Conservation (phyloP, 1,140 invertebrate genomes). For the Ptiloglossa arizonensis region DNA sequence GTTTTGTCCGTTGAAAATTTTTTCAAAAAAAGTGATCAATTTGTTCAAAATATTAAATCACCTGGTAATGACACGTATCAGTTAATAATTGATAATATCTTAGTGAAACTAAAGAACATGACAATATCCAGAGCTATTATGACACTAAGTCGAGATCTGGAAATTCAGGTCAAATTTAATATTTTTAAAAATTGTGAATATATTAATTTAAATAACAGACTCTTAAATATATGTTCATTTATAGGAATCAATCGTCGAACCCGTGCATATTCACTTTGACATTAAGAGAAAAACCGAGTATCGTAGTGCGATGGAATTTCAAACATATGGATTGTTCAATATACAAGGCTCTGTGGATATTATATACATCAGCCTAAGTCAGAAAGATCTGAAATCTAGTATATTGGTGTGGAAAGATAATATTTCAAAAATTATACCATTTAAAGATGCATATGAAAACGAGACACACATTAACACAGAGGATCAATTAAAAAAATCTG, state of each 20-base stretch:
- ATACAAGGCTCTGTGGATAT: slow-evolving; percentile 86
- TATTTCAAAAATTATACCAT: slow-evolving; percentile 72
- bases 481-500: slow-evolving; percentile 27
- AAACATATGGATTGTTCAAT: slow-evolving; percentile 83
- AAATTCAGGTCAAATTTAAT: slow-evolving; percentile 84
- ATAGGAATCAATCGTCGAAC: slow-evolving; percentile 90
- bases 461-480: slow-evolving; percentile 34
- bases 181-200: background rate
- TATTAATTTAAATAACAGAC: background rate
- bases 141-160: slow-evolving; percentile 86
- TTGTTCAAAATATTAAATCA: slow-evolving; percentile 56
- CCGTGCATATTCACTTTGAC: slow-evolving; percentile 87
- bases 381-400: slow-evolving; percentile 87
- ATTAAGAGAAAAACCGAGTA: slow-evolving; percentile 85
- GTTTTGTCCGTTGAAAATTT: slow-evolving; percentile 90
- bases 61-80: slow-evolving; percentile 51
- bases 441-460: slow-evolving; percentile 41
- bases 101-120: slow-evolving; percentile 86
- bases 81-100: slow-evolving; percentile 85
- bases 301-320: slow-evolving; percentile 62
- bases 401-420: slow-evolving; percentile 88
- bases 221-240: slow-evolving; percentile 11
- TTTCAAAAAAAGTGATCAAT: slow-evolving; percentile 85
- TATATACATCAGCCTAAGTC: slow-evolving; percentile 87
- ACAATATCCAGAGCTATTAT: slow-evolving; percentile 88